Percentiles rank a stretch among this genome's conserved stretches.
Evolutionary conservation across 1,140 invertebrate species (phyloP).

Genomic region (Hesperophylax magnus): DNA sequence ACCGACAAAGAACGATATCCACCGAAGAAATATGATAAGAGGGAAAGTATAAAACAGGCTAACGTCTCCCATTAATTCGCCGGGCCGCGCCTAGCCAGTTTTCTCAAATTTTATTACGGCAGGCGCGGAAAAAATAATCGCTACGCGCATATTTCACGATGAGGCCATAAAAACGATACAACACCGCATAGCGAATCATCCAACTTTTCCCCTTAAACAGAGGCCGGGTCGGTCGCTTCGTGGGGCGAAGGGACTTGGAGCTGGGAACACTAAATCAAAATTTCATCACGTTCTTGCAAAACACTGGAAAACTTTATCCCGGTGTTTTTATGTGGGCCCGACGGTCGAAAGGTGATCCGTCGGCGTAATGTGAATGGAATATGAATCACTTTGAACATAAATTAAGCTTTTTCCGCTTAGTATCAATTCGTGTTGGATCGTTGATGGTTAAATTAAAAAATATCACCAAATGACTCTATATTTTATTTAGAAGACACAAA

Average conservation of each 20-base stretch:
- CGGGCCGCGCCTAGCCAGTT: slow-evolving; percentile 41
- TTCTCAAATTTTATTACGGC: slow-evolving; percentile 53
- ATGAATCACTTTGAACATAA: slow-evolving; percentile 24
- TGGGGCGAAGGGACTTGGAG: slow-evolving; percentile 32
- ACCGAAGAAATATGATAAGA: slow-evolving; percentile 41
- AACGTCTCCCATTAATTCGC: slow-evolving; percentile 47
- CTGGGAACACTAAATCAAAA: slow-evolving; percentile 55
- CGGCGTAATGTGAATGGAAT: slow-evolving; percentile 31
- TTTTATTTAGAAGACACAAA: no score
- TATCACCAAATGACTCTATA: background rate
- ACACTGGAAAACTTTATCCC: slow-evolving; percentile 55
- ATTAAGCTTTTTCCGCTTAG: slow-evolving; percentile 19
- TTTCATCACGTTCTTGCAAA: slow-evolving; percentile 56
- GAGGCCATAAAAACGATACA: slow-evolving; percentile 55
- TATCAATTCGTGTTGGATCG: slow-evolving; percentile 21
- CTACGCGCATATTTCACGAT: slow-evolving; percentile 53
- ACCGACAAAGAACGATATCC: slow-evolving; percentile 37
- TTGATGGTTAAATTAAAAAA: background rate
- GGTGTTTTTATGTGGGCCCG: slow-evolving; percentile 43
- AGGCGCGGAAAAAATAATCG: slow-evolving; percentile 55
- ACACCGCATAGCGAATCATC: slow-evolving; percentile 42
- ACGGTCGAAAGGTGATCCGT: slow-evolving; percentile 29
- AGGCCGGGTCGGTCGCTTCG: background rate
- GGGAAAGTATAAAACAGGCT: slow-evolving; percentile 36
- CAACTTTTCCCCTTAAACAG: slow-evolving; percentile 38